These are phyloP conservation scores for Regulus satrapa DNA, from an alignment of 2,113 vertebrate species.

Conservation along the genomic window DNA sequence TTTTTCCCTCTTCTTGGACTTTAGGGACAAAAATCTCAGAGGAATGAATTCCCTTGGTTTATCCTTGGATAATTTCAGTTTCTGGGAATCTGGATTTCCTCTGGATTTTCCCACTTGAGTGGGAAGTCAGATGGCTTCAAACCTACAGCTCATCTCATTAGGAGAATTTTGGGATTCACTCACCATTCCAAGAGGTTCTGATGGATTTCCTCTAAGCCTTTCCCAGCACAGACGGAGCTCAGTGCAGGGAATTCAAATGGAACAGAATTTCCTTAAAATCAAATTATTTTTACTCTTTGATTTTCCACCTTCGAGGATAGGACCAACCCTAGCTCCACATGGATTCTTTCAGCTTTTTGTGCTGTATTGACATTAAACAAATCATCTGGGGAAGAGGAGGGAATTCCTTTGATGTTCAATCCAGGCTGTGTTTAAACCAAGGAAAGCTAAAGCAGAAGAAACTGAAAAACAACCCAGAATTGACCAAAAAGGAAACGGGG, in stretches of 20 bases:
- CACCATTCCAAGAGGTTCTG: background rate
- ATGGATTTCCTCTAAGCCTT: background rate
- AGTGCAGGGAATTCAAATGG: background rate
- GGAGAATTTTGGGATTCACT: background rate
- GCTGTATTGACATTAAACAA: background rate
- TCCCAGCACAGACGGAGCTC: background rate
- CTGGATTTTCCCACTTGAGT: background rate
- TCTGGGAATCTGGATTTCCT: background rate
- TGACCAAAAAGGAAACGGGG: background rate
- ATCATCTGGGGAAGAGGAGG: background rate
- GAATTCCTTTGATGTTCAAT: background rate
- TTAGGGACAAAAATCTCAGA: background rate
- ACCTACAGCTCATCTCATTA: background rate
- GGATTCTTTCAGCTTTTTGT: background rate
- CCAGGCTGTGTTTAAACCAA: background rate
- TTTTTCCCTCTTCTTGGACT: background rate
- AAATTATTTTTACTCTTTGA: background rate
- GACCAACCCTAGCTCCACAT: too few species aligned
- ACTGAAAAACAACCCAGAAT: background rate
- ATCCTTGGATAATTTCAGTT: background rate
- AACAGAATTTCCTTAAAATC: background rate
- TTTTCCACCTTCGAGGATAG: background rate
- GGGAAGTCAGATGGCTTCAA: background rate
- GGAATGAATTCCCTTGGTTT: background rate
- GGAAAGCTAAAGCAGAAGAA: background rate